phyloP scores from a whole-genome alignment of 2,888 invertebrate species.

The Liodrosophila aerea region DNA sequence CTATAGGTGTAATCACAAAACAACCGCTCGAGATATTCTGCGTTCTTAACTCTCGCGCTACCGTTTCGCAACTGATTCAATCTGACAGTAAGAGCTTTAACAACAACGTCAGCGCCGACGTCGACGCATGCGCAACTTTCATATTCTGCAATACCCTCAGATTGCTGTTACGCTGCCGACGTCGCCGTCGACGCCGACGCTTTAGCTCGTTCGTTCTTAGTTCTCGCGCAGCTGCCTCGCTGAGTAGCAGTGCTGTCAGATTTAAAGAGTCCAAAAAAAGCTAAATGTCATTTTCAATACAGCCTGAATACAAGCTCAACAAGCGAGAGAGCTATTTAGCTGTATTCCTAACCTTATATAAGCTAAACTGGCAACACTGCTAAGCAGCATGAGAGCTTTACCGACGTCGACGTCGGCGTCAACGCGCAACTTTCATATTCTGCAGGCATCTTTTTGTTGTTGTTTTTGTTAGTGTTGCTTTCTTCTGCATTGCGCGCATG shows the following conservation, averaged over 20 bases:
- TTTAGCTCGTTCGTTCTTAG: not conserved
- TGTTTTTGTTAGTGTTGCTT: slow-evolving; percentile 44
- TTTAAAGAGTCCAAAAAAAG: too few relatives aligned
- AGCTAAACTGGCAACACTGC: too few relatives aligned
- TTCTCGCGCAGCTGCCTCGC: too few relatives aligned
- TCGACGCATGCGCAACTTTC: slow-evolving; percentile 60
- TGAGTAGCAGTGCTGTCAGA: too few relatives aligned
- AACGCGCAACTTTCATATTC: slow-evolving; percentile 73
- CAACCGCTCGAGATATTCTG: slow-evolving; percentile 32
- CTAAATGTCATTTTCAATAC: too few relatives aligned
- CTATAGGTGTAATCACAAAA: not conserved
- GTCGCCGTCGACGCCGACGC: not conserved
- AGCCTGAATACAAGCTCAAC: too few relatives aligned
- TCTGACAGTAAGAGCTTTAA: slow-evolving; percentile 42
- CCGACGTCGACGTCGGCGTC: slow-evolving; percentile 18
- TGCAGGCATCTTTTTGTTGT: slow-evolving; percentile 32
- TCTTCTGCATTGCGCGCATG: slow-evolving; percentile 53
- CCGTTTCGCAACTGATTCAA: slow-evolving; percentile 69
- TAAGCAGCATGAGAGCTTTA: too few relatives aligned
- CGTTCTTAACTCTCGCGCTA: slow-evolving; percentile 72
- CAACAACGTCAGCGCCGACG: slow-evolving; percentile 27
- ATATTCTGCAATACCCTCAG: slow-evolving; percentile 51
- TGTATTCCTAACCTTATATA: too few relatives aligned
- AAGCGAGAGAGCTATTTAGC: too few relatives aligned
- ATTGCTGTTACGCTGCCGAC: too few relatives aligned